A percentile compares a stretch with the other conserved stretches of the same genome.
Conservation (phyloP, 2,113 vertebrate species). For the Dipodomys ordii region DNA sequence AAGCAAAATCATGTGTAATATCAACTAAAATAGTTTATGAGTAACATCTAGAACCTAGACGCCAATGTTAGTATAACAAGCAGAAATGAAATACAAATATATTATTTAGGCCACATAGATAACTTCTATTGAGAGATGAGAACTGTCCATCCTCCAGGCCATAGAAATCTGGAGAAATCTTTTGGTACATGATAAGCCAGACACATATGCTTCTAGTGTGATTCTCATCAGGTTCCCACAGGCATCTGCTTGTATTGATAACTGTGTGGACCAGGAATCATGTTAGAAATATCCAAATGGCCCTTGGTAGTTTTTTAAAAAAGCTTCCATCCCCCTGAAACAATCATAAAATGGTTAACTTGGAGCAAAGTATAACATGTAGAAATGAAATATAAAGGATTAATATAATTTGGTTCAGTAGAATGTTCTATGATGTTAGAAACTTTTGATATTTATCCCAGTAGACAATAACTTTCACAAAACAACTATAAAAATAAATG, state of each 20-base stretch:
- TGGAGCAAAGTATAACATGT: not conserved
- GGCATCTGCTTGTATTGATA: no score
- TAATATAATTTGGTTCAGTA: not conserved
- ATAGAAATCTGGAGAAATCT: no score
- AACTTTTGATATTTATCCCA: not conserved
- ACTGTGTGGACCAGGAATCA: no score
- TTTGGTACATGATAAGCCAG: no score
- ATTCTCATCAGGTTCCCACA: no score
- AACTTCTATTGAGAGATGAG: not conserved
- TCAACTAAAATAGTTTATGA: not conserved
- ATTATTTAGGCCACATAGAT: not conserved
- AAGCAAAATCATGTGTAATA: not conserved
- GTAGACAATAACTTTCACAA: not conserved
- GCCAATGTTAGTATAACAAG: not conserved
- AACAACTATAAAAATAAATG: constrained; percentile 17
- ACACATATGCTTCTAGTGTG: no score
- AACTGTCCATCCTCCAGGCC: no score
- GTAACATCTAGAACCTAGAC: not conserved
- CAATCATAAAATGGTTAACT: not conserved
- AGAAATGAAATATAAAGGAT: not conserved
- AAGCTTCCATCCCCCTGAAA: no score
- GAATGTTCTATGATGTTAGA: not conserved
- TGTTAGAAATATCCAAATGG: no score
- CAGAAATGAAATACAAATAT: not conserved
- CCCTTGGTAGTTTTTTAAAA: no score